Base-by-base conservation (phyloP, 2,888 invertebrate genomes). In the Drosophila trichaetosa region DNA sequence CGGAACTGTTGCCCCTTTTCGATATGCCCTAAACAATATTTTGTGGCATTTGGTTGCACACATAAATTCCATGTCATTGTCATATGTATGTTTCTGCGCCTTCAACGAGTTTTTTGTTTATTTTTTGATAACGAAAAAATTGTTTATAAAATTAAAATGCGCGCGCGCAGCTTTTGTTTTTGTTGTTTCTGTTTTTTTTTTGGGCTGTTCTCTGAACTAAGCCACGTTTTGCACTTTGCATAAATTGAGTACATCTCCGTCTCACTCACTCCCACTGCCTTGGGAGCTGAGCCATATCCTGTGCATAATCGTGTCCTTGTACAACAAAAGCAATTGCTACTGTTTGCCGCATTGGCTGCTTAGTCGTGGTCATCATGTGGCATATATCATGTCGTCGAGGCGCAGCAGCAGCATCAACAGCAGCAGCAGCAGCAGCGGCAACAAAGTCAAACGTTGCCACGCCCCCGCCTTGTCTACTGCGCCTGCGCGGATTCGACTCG, bases 281-380 rank as follows among this genome's bases (percentile, higher is more conserved):
- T 36, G 46, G 46, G 16, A 46, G 33, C 29, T 65, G 57, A 33
- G 60, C 53, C 56, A 67, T 62, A 78, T 89, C 84, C 87, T 73
- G 69, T 52, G 80, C 82, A 81, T 79, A 83, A 87, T 91, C 90
- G 90, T 91, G 91, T 90, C 90, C 90, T 91, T 90, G 85, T 83
- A 83, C 82, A 89, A 87, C 91, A 90, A 91, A 88, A 90, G 91
- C 90, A 91, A 91, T 91, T 90, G 90, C 90, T 90, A 90, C 90
- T 91, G 90, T 90, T 91, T 80, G 91, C 90, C 90, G 87, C 90
- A 89, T 83, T 71, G 74, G 75, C 69, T 76, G 61, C 72, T 59
- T 46, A 49, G 71, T 78, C 82, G 82, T 84, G 73, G 84, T 84
- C 76, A 76, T 82, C 86, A 89, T 89, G 90, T 86, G 86, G 90